Base-by-base conservation (phyloP, 2,113 vertebrate genomes). In the Calyptommatus sinebrachiatus region DNA sequence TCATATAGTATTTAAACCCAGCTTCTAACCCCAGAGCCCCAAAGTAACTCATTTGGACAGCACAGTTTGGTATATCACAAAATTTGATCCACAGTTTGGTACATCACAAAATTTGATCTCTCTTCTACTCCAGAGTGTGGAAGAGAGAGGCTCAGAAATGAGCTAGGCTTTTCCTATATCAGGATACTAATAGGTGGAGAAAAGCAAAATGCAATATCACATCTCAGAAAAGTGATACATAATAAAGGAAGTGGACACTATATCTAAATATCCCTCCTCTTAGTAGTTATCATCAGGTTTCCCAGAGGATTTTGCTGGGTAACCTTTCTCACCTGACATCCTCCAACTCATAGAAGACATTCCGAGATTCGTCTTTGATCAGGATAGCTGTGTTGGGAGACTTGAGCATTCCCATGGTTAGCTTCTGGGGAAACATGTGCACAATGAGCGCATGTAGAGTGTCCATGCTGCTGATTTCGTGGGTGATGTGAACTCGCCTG, bases 401-500 rank as follows among this genome's bases (percentile, higher is more conserved):
- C 87, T 99, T 99, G 21, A 99, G 96, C 98, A 99, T 99, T 66
- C 97, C 97, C 84, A 98, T 97, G 29, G 98, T 99, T 89, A 99
- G 94, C 94, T 99, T 99, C 94, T 99, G 98, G 62, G 98, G 98
- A 94, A 99, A 99, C 97, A 99, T 99, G 96, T 99, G 98, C 68
- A 97, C 97, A 45, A 99, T 97, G 92, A 99, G 98, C 8, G 98
- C 97, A 35, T 99, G 97, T 89, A 99, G 94, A 21, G 98, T 99
- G 93, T 99, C 98, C 96, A 99, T 93, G 95, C 97, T 99, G 96
- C 96, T 98, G 92, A 99, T 95, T 95, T 99, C 98, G 12, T 99
- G 98, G 62, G 98, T 99, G 93, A 99, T 99, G 95, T 99, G 98
- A 79, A 99, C 98, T 0, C 98, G 96, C 46, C 98, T 90, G 0